A percentile compares a stretch with the other conserved stretches of the same genome.
These are phyloP conservation scores for Uloborus plumipes DNA, from an alignment of 2,888 invertebrate species.

Conservation along the genomic window DNA sequence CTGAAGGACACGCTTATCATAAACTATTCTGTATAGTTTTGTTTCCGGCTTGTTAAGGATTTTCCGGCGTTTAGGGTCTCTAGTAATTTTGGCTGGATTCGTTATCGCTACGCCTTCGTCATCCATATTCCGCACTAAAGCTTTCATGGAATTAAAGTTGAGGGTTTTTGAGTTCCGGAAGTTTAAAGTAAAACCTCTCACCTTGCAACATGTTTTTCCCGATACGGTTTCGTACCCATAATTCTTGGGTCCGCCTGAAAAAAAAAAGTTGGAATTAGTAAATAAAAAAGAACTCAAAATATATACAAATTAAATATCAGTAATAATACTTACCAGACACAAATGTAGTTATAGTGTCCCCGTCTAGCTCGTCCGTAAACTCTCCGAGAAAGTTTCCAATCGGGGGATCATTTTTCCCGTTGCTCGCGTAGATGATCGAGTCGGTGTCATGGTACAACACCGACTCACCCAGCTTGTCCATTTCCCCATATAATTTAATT, in stretches of 20 bases:
- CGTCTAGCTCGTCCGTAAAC: slow-evolving; percentile 11
- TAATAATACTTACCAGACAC: slow-evolving; percentile 2
- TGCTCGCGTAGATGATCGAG: not conserved
- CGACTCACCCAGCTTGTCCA: not conserved
- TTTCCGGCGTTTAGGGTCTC: no score
- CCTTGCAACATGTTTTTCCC: slow-evolving; percentile 17
- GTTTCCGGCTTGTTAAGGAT: no score
- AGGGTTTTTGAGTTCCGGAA: slow-evolving; percentile 4
- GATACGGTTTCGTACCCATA: slow-evolving; percentile 13
- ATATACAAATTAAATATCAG: no score
- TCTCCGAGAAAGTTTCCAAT: slow-evolving; percentile 3
- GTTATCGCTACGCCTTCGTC: not conserved
- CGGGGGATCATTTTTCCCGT: slow-evolving; percentile 11
- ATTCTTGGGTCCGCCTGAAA: slow-evolving; percentile 39
- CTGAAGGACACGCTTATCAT: no score
- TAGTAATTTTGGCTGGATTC: no score
- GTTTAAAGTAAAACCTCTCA: slow-evolving; percentile 28
- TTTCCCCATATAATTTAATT: not conserved
- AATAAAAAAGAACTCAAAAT: not conserved
- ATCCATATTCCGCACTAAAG: slow-evolving; percentile 15
- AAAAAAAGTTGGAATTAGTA: not conserved
- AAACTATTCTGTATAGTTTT: no score
- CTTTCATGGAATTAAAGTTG: slow-evolving; percentile 15
- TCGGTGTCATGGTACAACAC: slow-evolving; percentile 13
- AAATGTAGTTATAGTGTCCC: slow-evolving; percentile 7